These are phyloP conservation scores for Phallusia fumigata DNA, from an alignment of 23 tunicate species.

Conservation along the genomic window DNA sequence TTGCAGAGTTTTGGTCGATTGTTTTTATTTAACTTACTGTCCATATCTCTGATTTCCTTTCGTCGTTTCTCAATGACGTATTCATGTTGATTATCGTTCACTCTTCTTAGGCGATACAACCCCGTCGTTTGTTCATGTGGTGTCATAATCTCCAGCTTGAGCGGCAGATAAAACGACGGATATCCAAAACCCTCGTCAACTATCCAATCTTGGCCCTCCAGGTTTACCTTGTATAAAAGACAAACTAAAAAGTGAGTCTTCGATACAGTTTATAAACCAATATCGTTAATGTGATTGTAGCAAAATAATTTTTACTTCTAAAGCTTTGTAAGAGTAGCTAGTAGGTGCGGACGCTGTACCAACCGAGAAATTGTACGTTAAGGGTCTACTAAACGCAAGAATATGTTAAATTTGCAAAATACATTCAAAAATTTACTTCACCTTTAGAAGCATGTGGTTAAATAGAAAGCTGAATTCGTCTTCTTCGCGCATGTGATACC, in stretches of 20 bases:
- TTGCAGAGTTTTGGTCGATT: no score
- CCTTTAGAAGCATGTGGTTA: constrained; percentile 43
- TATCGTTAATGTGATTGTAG: no score
- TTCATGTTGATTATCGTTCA: not conserved
- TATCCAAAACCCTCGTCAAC: not conserved
- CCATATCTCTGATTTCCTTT: not conserved
- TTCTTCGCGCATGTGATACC: not conserved
- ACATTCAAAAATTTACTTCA: not conserved
- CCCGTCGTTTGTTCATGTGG: not conserved
- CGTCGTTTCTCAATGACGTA: not conserved
- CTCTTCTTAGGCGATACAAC: not conserved
- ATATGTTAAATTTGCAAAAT: no score
- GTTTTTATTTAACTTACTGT: not conserved
- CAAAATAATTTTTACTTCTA: no score
- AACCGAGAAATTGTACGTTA: no score
- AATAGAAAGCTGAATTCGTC: constrained; percentile 3
- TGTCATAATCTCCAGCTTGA: not conserved
- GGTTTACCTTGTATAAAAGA: constrained; percentile 18
- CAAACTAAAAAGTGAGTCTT: no score
- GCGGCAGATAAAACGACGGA: not conserved
- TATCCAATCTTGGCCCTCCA: constrained; percentile 21
- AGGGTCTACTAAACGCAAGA: no score
- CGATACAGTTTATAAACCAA: no score
- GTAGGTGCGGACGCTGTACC: no score
- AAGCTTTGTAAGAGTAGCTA: no score